Conservation (phyloP, 2,797 vertebrate genomes). For the Pogoniulus pusillus region DNA sequence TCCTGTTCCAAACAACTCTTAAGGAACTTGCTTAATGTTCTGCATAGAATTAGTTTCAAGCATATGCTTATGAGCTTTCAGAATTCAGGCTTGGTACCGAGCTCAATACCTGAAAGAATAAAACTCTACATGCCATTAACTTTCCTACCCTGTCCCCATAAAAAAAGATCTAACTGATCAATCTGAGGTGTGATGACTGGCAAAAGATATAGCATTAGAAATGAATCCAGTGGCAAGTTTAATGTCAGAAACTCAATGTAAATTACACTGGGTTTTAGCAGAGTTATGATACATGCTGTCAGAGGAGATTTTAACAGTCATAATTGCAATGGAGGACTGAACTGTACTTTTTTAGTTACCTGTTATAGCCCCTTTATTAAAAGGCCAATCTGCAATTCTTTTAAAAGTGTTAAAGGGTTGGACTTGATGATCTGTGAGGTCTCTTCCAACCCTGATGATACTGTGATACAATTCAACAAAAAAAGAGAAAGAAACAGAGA, state of each 20-base stretch:
- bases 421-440: too few species aligned
- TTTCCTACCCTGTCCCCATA: neutral
- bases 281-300: neutral
- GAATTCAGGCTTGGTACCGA: neutral
- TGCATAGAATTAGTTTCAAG: conserved; percentile 12
- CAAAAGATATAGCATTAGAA: neutral
- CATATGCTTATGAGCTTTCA: neutral
- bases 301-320: neutral
- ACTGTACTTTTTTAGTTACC: neutral
- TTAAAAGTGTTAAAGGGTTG: neutral
- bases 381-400: neutral
- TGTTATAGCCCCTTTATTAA: neutral
- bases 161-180: conserved; percentile 4
- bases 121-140: conserved; percentile 38
- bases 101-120: conserved; percentile 2
- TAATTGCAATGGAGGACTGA: neutral
- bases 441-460: too few species aligned
- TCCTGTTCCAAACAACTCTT: neutral
- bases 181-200: conserved; percentile 20
- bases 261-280: neutral
- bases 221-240: neutral
- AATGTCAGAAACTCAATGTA: neutral
- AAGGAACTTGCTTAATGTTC: conserved; percentile 41
- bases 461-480: too few species aligned
- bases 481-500: neutral